Percentiles rank a stretch among this genome's conserved stretches.
These are phyloP conservation scores for Lynx canadensis DNA, from an alignment of 2,113 vertebrate species.

Conservation along the genomic window DNA sequence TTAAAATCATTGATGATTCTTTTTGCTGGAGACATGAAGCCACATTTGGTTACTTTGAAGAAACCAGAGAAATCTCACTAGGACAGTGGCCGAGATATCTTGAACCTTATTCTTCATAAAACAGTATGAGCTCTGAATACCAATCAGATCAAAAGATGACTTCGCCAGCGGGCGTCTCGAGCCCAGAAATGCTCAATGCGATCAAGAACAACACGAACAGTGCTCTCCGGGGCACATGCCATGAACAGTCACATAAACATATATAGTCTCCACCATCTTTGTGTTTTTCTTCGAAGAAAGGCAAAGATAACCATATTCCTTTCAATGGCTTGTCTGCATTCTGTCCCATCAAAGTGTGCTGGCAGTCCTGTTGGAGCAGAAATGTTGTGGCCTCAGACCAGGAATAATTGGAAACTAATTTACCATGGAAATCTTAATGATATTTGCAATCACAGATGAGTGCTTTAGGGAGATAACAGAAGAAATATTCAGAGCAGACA, in stretches of 20 bases:
- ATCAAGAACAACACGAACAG: background rate
- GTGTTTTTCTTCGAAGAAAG: background rate
- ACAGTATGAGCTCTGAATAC: background rate
- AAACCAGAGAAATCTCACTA: constrained; percentile 21
- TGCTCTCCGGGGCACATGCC: background rate
- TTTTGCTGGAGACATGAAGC: background rate
- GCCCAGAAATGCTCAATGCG: background rate
- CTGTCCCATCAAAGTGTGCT: background rate
- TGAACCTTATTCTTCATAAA: background rate
- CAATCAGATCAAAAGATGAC: constrained; percentile 4
- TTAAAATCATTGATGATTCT: constrained; percentile 7
- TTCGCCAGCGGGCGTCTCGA: background rate
- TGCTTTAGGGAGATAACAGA: constrained; percentile 67
- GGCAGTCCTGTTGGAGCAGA: constrained; percentile 2
- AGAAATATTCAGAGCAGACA: constrained; percentile 56
- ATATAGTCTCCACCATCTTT: background rate
- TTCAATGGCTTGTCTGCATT: background rate
- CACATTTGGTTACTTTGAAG: constrained; percentile 26
- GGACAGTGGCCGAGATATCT: background rate
- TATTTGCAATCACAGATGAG: constrained; percentile 77
- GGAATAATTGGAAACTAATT: constrained; percentile 77
- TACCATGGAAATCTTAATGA: constrained; percentile 76
- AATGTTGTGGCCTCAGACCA: constrained; percentile 30
- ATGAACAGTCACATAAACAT: background rate
- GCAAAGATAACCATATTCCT: background rate